Evolutionary conservation across 2,888 invertebrate species (phyloP), one percentile per base, ranked within the genome.

Genomic region (Coelinius sp.): DNA sequence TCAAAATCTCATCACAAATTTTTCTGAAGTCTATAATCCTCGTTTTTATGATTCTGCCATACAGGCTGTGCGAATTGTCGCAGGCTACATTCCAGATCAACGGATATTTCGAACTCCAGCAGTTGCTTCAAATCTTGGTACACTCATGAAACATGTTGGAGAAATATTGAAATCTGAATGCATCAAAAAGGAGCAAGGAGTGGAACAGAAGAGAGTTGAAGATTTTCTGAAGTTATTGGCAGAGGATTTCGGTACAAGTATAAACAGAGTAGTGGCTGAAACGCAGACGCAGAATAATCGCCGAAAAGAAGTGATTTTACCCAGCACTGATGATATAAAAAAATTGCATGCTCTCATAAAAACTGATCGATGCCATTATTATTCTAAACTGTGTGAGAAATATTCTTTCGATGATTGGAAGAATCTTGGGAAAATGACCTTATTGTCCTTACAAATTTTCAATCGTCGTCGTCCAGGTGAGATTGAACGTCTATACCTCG

Each of bases 391-490:
- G 8, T n/a, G 14, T 35, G 10, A 41, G 14, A 10, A 44, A 46
- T 59, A 71, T 71, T 64, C 65, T 52, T 5, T 35, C 27, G 10
- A 22, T 17, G 17, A 7, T 10, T 0, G 68, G 38, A 31, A 31
- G 8, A 31, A 1, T 6, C 70, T 75, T 35, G 35, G 25, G 14
- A 27, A 77, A 53, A 64, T 27, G 22, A 70, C 68, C 7, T 66
- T 77, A 56, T 70, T 77, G 10, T 41, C 73, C 8, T 8, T 75
- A 3, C 69, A 71, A 68, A 77, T 78, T 20, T 77, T 78, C 44
- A 75, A 78, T 53, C 65, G 76, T 2, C 70, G 75, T 6, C 25
- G 78, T 67, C 68, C 76, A 0, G 75, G 74, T 12, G 78, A 78
- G 56, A 73, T 74, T 14, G 76, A 76, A 38, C 62, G 76, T 24